Evolutionary conservation across 2,797 vertebrate genomes (phyloP).

Genomic region (Micropoecilia bifurca): DNA sequence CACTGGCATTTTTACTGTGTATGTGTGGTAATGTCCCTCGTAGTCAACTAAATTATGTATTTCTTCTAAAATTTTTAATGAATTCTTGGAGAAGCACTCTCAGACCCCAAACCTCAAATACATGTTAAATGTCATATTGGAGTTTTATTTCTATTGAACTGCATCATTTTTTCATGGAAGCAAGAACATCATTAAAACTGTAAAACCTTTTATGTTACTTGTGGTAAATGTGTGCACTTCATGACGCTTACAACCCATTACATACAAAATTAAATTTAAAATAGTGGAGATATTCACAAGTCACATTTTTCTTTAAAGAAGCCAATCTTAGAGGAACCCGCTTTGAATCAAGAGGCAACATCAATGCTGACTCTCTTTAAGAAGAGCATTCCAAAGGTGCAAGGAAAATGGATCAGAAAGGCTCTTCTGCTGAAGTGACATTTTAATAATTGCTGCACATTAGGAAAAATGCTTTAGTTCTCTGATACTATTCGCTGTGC

Average conservation of each 20-base stretch:
- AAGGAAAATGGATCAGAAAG: slow-evolving; percentile 43
- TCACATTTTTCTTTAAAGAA: slow-evolving; percentile 37
- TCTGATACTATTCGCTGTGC: slow-evolving; percentile 40
- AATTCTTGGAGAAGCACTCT: slow-evolving; percentile 22
- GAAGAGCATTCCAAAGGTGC: slow-evolving; percentile 25
- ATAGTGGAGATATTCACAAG: slow-evolving; percentile 46
- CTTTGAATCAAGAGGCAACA: slow-evolving; percentile 54
- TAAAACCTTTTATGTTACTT: not conserved
- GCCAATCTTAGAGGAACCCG: slow-evolving; percentile 40
- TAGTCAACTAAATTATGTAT: slow-evolving; percentile 14
- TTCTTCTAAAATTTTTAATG: slow-evolving; percentile 34
- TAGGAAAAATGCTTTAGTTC: slow-evolving; percentile 26
- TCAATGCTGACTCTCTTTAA: slow-evolving; percentile 48
- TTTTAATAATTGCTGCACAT: slow-evolving; percentile 64
- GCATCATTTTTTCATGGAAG: not conserved
- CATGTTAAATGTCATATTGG: slow-evolving; percentile 30
- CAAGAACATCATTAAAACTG: not conserved
- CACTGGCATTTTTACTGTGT: no score
- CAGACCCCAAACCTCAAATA: slow-evolving; percentile 6
- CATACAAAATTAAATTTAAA: slow-evolving; percentile 53
- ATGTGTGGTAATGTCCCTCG: not conserved
- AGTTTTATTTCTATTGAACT: not conserved
- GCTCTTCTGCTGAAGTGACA: slow-evolving; percentile 37
- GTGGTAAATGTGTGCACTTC: slow-evolving; percentile 43
- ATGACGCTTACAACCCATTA: slow-evolving; percentile 2